These are phyloP conservation scores for Mastomys coucha DNA, from an alignment of 2,113 vertebrate genomes.

Conservation along the genomic window DNA sequence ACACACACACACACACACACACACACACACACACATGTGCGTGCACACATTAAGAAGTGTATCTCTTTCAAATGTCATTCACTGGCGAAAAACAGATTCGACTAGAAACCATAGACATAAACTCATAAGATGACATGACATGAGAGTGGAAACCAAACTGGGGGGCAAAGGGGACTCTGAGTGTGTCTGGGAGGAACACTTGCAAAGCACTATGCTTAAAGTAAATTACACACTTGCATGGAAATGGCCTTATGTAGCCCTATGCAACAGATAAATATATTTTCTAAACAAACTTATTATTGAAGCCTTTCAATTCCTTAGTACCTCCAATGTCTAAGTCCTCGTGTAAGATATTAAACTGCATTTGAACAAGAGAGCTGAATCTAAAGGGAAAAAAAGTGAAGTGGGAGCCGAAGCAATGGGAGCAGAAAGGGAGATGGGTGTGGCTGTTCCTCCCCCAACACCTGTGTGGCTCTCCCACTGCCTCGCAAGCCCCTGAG, in stretches of 20 bases:
- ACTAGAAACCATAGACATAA: neutral
- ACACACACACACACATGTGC: neutral
- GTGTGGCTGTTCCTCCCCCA: neutral
- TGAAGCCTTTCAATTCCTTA: constrained; percentile 6
- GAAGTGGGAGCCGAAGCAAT: neutral
- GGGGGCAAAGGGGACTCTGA: neutral
- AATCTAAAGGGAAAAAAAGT: constrained; percentile 34
- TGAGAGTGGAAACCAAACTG: neutral
- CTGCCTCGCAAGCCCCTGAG: neutral
- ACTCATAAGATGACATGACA: neutral
- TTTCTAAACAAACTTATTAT: constrained; percentile 12
- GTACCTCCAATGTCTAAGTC: neutral
- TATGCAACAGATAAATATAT: neutral
- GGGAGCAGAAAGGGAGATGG: neutral
- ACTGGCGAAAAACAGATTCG: neutral
- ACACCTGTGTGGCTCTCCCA: neutral
- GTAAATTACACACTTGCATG: neutral
- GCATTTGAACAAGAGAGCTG: constrained; percentile 21
- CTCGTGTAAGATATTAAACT: neutral
- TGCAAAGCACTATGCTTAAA: neutral
- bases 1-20: neutral
- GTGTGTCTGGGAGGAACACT: too few relatives aligned
- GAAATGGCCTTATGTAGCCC: neutral
- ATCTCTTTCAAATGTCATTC: neutral
- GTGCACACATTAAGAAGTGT: neutral